Percentiles rank a stretch among this genome's conserved stretches.
These are phyloP conservation scores for Loris lydekkerianus DNA, from an alignment of 2,797 vertebrate genomes.

Conservation along the genomic window DNA sequence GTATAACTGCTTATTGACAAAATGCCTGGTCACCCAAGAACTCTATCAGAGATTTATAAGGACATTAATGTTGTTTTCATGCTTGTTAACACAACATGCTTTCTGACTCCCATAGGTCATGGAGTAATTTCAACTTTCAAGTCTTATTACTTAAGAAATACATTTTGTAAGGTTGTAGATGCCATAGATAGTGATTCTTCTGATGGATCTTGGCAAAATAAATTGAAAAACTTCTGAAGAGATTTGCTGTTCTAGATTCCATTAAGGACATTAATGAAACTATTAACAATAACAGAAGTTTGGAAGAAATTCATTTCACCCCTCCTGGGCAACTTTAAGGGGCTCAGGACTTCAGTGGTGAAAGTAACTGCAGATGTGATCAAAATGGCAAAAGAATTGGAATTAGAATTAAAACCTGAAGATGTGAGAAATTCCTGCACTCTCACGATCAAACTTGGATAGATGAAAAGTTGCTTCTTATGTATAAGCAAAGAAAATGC, in stretches of 20 bases:
- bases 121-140: neutral
- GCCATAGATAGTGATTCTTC: neutral
- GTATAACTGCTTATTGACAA: neutral
- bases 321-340: too few species aligned
- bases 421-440: neutral
- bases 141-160: neutral
- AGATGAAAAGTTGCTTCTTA: neutral
- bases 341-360: neutral
- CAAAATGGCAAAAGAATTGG: neutral
- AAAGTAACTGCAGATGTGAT: neutral
- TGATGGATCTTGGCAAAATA: neutral
- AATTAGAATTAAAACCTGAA: neutral
- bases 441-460: neutral
- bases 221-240: neutral
- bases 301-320: neutral
- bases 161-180: neutral
- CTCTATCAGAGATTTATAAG: neutral
- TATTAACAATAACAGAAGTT: neutral
- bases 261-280: neutral
- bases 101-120: neutral
- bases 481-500: neutral
- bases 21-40: neutral
- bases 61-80: neutral
- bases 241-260: neutral
- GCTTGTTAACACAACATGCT: neutral